These are phyloP conservation scores for Chalcis sispes DNA, from an alignment of 2,888 invertebrate genomes.

Conservation along the genomic window DNA sequence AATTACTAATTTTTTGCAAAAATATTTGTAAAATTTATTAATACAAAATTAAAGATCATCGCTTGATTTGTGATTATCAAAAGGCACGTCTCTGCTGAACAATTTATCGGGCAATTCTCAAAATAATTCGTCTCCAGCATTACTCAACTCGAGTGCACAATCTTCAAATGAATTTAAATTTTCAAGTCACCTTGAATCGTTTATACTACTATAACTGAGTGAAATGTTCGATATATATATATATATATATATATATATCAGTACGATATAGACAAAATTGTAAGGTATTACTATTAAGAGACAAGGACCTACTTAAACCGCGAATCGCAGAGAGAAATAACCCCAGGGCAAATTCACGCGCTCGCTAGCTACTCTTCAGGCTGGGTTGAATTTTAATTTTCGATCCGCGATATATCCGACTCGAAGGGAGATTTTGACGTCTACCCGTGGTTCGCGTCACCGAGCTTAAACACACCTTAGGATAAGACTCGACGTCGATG, in stretches of 20 bases:
- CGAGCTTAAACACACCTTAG: no score
- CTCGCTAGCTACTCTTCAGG: no score
- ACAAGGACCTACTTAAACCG: no score
- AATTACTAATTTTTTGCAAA: neutral
- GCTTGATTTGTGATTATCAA: slow-evolving; percentile 21
- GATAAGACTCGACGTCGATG: no score
- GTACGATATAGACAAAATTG: no score
- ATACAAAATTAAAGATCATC: slow-evolving; percentile 31
- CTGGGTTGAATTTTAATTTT: neutral
- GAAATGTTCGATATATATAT: slow-evolving; percentile 9
- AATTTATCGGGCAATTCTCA: slow-evolving; percentile 20
- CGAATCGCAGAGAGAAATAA: slow-evolving; percentile 8
- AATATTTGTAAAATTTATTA: neutral
- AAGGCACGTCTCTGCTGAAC: slow-evolving; percentile 8
- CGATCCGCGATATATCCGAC: neutral
- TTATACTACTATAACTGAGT: no score
- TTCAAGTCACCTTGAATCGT: slow-evolving; percentile 18
- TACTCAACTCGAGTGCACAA: slow-evolving; percentile 33
- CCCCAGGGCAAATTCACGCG: neutral
- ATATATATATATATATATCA: slow-evolving; percentile 31
- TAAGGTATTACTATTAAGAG: no score
- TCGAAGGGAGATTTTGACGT: slow-evolving; percentile 60
- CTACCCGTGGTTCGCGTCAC: neutral
- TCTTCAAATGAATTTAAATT: slow-evolving; percentile 51
- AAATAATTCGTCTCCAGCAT: slow-evolving; percentile 47